These are phyloP conservation scores for Diachrysia chrysitis DNA, from an alignment of 2,888 invertebrate species.

Conservation along the genomic window DNA sequence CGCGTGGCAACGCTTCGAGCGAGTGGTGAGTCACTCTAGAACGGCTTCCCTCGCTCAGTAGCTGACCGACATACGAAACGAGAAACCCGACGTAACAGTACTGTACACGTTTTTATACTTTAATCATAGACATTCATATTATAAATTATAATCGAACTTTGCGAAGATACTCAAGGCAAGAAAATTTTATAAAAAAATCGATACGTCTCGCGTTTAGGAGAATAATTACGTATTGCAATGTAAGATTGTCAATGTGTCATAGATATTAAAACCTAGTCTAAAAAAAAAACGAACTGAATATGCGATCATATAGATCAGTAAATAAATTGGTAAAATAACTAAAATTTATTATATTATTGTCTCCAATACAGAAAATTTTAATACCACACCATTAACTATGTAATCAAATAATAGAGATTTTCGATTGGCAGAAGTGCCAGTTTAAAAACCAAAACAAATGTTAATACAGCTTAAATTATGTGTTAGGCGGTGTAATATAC, in stretches of 20 bases:
- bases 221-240: too few species aligned
- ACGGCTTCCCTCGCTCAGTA: slow-evolving; percentile 76
- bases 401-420: neutral
- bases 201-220: too few species aligned
- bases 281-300: too few species aligned
- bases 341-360: too few species aligned
- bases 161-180: slow-evolving; percentile 2
- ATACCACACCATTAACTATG: neutral
- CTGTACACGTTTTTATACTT: slow-evolving; percentile 52
- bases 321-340: too few species aligned
- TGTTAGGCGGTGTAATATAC: neutral
- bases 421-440: neutral
- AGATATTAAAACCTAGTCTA: too few species aligned
- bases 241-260: too few species aligned
- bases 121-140: slow-evolving; percentile 48
- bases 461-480: neutral
- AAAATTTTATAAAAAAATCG: neutral
- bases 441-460: neutral
- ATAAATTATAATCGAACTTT: slow-evolving; percentile 39
- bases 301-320: too few species aligned
- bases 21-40: slow-evolving; percentile 73
- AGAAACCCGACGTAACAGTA: slow-evolving; percentile 60
- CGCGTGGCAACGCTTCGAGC: slow-evolving; percentile 62
- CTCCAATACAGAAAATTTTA: too few species aligned
- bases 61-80: slow-evolving; percentile 59